Evolutionary conservation across 2,797 vertebrate species (phyloP), one percentile per base, ranked within the genome.

Genomic region (Aulostomus chinensis): DNA sequence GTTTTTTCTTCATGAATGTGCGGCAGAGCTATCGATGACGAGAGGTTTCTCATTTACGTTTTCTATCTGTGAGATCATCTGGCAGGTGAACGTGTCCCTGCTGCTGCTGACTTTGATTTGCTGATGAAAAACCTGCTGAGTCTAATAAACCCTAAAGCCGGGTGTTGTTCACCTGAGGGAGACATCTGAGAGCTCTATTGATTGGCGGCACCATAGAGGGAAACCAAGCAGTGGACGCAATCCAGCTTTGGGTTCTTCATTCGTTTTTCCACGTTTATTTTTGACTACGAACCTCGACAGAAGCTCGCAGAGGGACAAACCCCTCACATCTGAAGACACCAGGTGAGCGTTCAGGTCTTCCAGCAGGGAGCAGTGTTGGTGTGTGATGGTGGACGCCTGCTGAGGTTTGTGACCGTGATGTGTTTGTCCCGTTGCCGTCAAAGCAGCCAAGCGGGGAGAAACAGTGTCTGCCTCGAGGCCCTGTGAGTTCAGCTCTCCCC

Each of bases 311-410:
- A n/a, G n/a, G 30, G 21, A 41, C 30, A 22, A 40, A 40, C 16
- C 12, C 34, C 21, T 33, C 22, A 29, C 7, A 7, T 12, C 11
- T 4, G 4, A 30, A 18, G 26, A 57, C 25, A 21, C 36, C 29
- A 26, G 47, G 15, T 52, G 48, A 28, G 5, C 2, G n/a, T 45
- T 21, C 33, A 21, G 35, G 24, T 34, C 40, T 49, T 65, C 52
- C 59, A 68, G 56, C 58, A 59, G 54, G 41, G 54, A 51, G 52
- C 48, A 30, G 28, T 53, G 62, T 71, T 11, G 15, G 37, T 32
- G 43, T 58, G 33, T 20, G 37, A 36, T 17, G 6, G 11, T 10
- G 38, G n/a, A n/a, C n/a, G n/a, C n/a, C n/a, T n/a, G n/a, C n/a
- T n/a, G n/a, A n/a, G n/a, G n/a, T n/a, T n/a, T n/a, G n/a, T n/a